Base-by-base conservation (phyloP, 23 tunicate genomes). In the Aplidium turbinatum region DNA sequence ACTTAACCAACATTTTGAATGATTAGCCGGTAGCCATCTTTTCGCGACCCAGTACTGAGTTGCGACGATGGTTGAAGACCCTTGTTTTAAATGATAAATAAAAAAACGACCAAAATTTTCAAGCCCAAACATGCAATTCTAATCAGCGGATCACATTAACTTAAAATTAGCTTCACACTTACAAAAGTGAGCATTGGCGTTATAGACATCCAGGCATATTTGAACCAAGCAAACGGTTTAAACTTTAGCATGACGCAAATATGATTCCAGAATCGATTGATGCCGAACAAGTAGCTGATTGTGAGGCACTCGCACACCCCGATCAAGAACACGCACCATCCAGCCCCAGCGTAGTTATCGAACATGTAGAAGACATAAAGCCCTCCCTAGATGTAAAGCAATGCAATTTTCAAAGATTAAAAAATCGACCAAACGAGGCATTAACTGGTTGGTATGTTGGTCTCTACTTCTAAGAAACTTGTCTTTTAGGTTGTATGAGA, bases 321-420 rank as follows among this genome's bases (percentile, higher is more conserved):
- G 54, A 85, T 78, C 50, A 85, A 85, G 72, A 85, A 84, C 77
- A 85, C 31, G 53, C 84, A 78, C 92, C 92, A 85, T 21, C 92
- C 84, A 19, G 92, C 82, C 21, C 78, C 82, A 1, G 84, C 92
- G 79, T 85, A 78, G 36, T 78, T 78, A 64, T 85, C 92, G 58
- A 81, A 85, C 66, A 85, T 85, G 72, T 85, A 63, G 35, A 85
- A 70, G 16, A 85, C 84, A 26, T 85, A 85, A 1, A 85, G 74
- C 3, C 92, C 92, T 35, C 92, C 92, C 92, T 85, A 66, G 61
- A n/a, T n/a, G n/a, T n/a, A n/a, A n/a, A n/a, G n/a, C n/a, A n/a
- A n/a, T n/a, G n/a, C n/a, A n/a, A n/a, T n/a, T n/a, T n/a, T n/a
- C n/a, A n/a, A n/a, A n/a, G n/a, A n/a, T n/a, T n/a, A n/a, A n/a